phyloP scores from a whole-genome alignment of 2,797 vertebrate genomes.

The Morus bassanus region DNA sequence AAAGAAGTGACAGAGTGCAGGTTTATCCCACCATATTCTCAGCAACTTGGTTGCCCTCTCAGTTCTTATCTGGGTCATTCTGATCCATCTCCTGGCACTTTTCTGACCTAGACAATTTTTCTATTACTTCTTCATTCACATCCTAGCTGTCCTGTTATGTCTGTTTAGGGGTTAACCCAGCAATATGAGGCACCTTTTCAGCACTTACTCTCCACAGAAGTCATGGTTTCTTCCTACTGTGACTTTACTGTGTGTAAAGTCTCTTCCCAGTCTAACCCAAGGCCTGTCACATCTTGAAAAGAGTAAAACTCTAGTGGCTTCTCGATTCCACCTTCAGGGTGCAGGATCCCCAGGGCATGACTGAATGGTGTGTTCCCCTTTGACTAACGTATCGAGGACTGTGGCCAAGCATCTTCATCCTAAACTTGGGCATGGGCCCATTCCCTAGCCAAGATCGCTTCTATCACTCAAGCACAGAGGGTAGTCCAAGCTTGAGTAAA shows the following conservation, averaged over 20 bases:
- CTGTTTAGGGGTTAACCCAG: background rate
- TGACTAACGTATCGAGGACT: background rate
- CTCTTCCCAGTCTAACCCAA: background rate
- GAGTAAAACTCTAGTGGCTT: background rate
- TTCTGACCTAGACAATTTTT: background rate
- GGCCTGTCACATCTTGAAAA: background rate
- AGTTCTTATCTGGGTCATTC: background rate
- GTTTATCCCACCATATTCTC: background rate
- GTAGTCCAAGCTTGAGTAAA: background rate
- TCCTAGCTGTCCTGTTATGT: background rate
- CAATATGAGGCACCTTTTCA: background rate
- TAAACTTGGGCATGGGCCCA: background rate
- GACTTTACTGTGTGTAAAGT: background rate
- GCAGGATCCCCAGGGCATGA: background rate
- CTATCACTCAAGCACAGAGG: background rate
- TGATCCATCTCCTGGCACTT: background rate
- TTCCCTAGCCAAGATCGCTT: background rate
- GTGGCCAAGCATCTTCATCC: background rate
- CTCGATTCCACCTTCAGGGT: background rate
- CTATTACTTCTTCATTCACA: background rate
- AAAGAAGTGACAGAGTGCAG: background rate
- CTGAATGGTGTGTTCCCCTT: background rate
- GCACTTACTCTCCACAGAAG: background rate
- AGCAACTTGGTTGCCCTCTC: background rate
- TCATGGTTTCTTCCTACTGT: background rate